Evolutionary conservation across 2,888 invertebrate species (phyloP).

Genomic region (Drosophila ustulata): DNA sequence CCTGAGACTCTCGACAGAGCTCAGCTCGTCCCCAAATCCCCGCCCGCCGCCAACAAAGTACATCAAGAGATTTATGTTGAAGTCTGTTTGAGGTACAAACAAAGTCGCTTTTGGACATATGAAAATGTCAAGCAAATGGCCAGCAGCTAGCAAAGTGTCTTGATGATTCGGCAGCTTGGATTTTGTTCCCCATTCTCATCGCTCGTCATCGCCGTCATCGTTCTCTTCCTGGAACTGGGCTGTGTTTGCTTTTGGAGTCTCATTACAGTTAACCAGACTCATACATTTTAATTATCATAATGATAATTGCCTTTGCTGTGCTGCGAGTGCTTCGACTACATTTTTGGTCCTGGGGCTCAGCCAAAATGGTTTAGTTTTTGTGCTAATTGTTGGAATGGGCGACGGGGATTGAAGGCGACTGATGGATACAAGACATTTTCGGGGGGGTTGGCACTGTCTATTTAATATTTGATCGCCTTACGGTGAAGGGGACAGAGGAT

Average conservation of each 20-base stretch:
- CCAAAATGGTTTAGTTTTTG: slow-evolving; percentile 57
- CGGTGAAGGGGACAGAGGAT: not conserved
- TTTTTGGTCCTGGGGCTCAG: slow-evolving; percentile 32
- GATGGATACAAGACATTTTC: not conserved
- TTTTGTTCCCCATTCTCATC: not conserved
- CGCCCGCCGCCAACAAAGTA: not conserved
- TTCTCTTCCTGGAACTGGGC: not conserved
- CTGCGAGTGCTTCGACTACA: not conserved
- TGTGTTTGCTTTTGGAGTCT: slow-evolving; percentile 11
- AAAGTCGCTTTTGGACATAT: slow-evolving; percentile 1
- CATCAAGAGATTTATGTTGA: slow-evolving; percentile 23
- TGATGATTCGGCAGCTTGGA: slow-evolving; percentile 7
- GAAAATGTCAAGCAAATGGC: slow-evolving; percentile 21
- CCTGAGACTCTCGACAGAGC: not conserved
- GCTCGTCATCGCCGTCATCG: not conserved
- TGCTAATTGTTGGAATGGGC: slow-evolving; percentile 5
- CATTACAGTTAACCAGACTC: slow-evolving; percentile 52
- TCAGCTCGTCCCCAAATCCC: not conserved
- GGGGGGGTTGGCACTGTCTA: slow-evolving; percentile 32
- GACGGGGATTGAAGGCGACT: not conserved
- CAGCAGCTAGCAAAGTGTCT: slow-evolving; percentile 19
- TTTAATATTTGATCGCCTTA: slow-evolving; percentile 73
- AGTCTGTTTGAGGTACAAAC: slow-evolving; percentile 15
- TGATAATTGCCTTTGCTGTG: slow-evolving; percentile 62
- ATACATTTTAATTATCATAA: slow-evolving; percentile 76